Evolutionary conservation across 2,888 invertebrate genomes (phyloP).

Genomic region (Cryptus armator): DNA sequence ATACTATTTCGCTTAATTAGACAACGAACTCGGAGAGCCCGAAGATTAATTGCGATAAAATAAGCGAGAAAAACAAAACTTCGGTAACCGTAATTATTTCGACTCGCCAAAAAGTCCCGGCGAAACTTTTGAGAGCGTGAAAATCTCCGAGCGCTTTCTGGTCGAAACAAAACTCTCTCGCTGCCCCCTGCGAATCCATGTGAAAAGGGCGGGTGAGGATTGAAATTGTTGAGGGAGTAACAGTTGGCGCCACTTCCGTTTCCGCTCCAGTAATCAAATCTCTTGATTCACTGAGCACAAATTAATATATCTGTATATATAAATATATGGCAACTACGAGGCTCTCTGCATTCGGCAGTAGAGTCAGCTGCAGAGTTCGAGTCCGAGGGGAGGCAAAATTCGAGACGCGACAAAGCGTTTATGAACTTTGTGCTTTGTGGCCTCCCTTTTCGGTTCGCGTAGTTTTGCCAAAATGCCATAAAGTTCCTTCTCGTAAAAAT

Average conservation of each 20-base stretch:
- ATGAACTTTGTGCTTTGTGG: slow-evolving; percentile 14
- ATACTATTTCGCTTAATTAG: neutral
- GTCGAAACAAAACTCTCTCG: neutral
- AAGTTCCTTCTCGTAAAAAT: neutral
- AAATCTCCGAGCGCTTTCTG: slow-evolving; percentile 8
- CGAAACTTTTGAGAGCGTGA: slow-evolving; percentile 27
- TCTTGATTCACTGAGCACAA: slow-evolving; percentile 78
- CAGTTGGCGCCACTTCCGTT: slow-evolving; percentile 79
- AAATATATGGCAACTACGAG: slow-evolving; percentile 5
- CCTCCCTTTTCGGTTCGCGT: neutral
- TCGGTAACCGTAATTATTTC: neutral
- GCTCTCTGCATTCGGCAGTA: slow-evolving; percentile 5
- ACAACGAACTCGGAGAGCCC: neutral
- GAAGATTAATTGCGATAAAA: neutral
- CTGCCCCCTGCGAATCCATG: slow-evolving; percentile 24
- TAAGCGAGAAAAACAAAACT: neutral
- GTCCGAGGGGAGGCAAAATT: slow-evolving; percentile 27
- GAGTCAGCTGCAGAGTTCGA: slow-evolving; percentile 51
- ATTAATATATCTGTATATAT: slow-evolving; percentile 75
- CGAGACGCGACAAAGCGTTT: slow-evolving; percentile 20
- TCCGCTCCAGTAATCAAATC: slow-evolving; percentile 81
- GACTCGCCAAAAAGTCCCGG: neutral
- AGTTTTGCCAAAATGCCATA: neutral
- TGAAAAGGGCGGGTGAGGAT: slow-evolving; percentile 30
- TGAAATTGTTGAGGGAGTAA: slow-evolving; percentile 72